Evolutionary conservation across 2,113 vertebrate genomes (phyloP).

Genomic region (Mustelus asterias): DNA sequence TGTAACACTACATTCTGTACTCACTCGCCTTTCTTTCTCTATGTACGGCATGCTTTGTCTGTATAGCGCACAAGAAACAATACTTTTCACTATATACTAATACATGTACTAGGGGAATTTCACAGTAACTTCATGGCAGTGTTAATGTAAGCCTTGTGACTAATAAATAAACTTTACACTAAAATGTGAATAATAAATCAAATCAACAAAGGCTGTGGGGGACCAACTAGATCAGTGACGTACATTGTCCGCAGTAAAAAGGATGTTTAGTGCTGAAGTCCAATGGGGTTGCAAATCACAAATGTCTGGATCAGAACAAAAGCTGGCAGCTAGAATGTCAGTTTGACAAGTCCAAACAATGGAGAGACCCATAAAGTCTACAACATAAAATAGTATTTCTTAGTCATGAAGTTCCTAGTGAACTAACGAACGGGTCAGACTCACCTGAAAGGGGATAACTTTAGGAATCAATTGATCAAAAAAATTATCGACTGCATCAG

Average conservation of each 20-base stretch:
- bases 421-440: background rate
- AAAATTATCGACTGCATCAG: slow-evolving; percentile 66
- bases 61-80: too few species aligned
- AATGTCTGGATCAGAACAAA: slow-evolving; percentile 38
- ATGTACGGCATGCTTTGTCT: too few species aligned
- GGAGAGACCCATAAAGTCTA: background rate
- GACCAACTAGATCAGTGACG: background rate
- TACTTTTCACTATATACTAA: too few species aligned
- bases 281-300: background rate
- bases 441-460: slow-evolving; percentile 77
- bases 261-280: background rate
- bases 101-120: too few species aligned
- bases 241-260: background rate
- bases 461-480: slow-evolving; percentile 72
- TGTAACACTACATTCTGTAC: too few species aligned
- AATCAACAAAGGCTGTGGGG: too few species aligned
- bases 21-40: too few species aligned
- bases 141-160: too few species aligned
- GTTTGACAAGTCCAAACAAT: background rate
- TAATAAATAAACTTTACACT: too few species aligned
- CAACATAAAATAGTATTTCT: background rate
- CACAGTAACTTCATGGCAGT: too few species aligned
- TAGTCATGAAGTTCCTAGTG: background rate
- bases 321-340: background rate
- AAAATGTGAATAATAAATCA: too few species aligned